A percentile compares a stretch with the other conserved stretches of the same genome.
Evolutionary conservation across 2,797 vertebrate genomes (phyloP).

Genomic region (Lacerta viridis): DNA sequence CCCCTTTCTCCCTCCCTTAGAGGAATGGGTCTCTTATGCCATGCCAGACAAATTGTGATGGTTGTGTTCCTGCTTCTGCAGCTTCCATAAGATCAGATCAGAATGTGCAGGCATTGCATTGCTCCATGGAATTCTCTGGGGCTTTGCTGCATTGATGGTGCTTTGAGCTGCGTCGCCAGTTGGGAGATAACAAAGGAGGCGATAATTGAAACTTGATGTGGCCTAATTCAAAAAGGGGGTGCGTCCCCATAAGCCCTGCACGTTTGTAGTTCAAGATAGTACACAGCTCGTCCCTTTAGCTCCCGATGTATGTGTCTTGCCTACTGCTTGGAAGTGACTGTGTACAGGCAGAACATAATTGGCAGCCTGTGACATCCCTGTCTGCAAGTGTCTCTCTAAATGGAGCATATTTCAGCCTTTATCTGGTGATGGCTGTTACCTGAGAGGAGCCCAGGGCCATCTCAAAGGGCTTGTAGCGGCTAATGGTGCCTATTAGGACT

Average conservation of each 20-base stretch:
- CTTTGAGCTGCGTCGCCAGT: neutral
- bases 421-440: conserved; percentile 84
- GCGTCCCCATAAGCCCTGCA: conserved; percentile 39
- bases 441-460: conserved; percentile 82
- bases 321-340: conserved; percentile 78
- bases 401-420: conserved; percentile 81
- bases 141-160: conserved; percentile 11
- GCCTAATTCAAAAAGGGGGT: conserved; percentile 67
- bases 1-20: neutral
- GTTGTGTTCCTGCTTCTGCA: conserved; percentile 42
- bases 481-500: conserved; percentile 86
- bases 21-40: conserved; percentile 23
- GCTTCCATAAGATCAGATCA: neutral
- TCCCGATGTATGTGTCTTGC: conserved; percentile 73
- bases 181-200: conserved; percentile 56
- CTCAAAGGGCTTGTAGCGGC: conserved; percentile 85
- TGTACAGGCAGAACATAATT: conserved; percentile 82
- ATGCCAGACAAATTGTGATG: neutral
- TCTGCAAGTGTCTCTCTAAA: conserved; percentile 83
- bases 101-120: neutral
- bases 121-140: neutral
- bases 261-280: conserved; percentile 73
- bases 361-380: conserved; percentile 85
- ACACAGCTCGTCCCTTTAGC: conserved; percentile 73
- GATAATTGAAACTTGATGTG: conserved; percentile 58